Base-by-base conservation (phyloP, 2,888 invertebrate species). In the Stramonita haemastoma region DNA sequence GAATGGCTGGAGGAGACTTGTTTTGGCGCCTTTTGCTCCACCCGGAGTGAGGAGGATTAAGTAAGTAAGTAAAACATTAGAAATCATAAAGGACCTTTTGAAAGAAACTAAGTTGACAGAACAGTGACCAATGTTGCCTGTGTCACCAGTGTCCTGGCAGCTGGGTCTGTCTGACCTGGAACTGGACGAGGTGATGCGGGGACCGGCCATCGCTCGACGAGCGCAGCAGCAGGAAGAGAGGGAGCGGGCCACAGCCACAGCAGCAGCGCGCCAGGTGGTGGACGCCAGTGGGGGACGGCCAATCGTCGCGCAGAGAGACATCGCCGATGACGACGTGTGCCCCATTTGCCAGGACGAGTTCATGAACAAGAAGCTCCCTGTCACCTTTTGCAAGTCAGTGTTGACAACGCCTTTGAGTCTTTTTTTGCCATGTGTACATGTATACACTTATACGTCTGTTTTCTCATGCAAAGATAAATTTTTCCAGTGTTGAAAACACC, bases 341-440 rank as follows among this genome's bases (percentile, higher is more conserved):
- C 96, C 96, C 0, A 96, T 96, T 32, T 96, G 96, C 93, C 96
- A 96, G 90, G 96, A 96, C 87, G 96, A 96, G 89, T 91, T 96
- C 32, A 90, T 96, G 70, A 93, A 91, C 15, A 95, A 95, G 90
- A 93, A 94, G 85, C 92, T 94, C 26, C 96, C 96, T 77, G 96
- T 96, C 46, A 96, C 96, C 17, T 96, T 93, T 91, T 96, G 96
- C 95, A 95, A 94, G 96, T 96, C 91, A 90, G 95, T 92, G 8
- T 36, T 57, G 26, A 19, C 11, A 26, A 70, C 19, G 4, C 8
- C 5, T 81, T 5, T 81, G 34, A 19, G 32, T n/a, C n/a, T n/a
- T n/a, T 81, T 81, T 81, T 19, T 81, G 34, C 19, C 29, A 15
- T 81, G 81, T 19, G 36, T 81, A n/a, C n/a, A 11, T 19, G 8